Evolutionary conservation across 2,888 invertebrate genomes (phyloP), one percentile per base, ranked within the genome.

Genomic region (Dicyrtoma fusca): DNA sequence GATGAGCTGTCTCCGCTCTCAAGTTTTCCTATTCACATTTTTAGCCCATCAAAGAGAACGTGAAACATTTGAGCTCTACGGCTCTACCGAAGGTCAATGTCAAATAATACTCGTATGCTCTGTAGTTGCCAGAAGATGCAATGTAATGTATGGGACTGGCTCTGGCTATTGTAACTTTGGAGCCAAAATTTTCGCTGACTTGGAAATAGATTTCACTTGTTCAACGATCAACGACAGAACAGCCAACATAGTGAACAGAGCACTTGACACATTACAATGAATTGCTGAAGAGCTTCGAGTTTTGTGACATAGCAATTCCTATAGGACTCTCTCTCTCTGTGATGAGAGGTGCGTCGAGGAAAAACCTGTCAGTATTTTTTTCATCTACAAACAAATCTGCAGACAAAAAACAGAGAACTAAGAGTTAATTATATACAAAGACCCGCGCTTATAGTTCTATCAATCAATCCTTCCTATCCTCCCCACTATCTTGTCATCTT

Each of bases 1-100:
- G 53, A 65, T 65, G 65, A 53, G 34, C 65, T 65, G 65, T 65
- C 65, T 65, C 65, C 65, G 53, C 42, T 47, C 17, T 14, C 26
- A 21, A 61, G 42, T n/a, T n/a, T 34, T 5, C 34, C 34, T n/a
- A 34, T 34, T 34, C 34, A 34, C 3, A n/a, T n/a, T n/a, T 8
- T 34, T 49, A 49, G 19, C 11, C 49, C 3, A 49, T 49, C 19
- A 49, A 11, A 49, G 14, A 11, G 14, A 49, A 49, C 19, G 14
- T 49, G 19, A 49, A 49, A 49, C 19, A 49, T 14, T 17, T 4
- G 49, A 45, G n/a, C n/a, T n/a, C n/a, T n/a, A n/a, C n/a, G n/a
- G n/a, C n/a, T n/a, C n/a, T 21, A 34, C 8, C 34, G 53, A 65
- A 65, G 65, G 65, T 65, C 65, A 65, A 34, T 65, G 65, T 53